These are phyloP conservation scores for Drosophila kambysellisi DNA, from an alignment of 2,888 invertebrate genomes.

Conservation along the genomic window DNA sequence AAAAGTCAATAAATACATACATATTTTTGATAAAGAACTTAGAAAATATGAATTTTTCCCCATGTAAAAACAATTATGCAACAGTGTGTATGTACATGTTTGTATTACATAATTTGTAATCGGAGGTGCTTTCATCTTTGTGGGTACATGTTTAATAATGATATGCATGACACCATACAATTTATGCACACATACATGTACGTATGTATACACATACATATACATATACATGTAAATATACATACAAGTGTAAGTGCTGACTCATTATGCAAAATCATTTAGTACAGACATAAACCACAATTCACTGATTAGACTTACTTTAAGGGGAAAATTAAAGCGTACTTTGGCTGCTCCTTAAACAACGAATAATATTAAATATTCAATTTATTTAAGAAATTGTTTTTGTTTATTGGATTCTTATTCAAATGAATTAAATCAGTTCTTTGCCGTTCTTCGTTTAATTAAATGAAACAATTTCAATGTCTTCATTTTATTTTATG, in stretches of 20 bases:
- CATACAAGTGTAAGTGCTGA: background rate
- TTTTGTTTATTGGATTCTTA: background rate
- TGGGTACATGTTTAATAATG: background rate
- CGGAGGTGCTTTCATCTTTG: background rate
- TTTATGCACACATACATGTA: background rate
- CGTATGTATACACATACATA: background rate
- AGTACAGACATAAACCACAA: background rate
- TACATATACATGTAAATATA: background rate
- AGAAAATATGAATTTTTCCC: too few relatives aligned
- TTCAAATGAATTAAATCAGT: background rate
- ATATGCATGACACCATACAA: background rate
- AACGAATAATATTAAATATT: too few relatives aligned
- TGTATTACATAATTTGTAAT: background rate
- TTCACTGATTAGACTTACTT: background rate
- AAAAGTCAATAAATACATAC: too few relatives aligned
- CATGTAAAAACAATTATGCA: too few relatives aligned
- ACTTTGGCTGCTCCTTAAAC: background rate
- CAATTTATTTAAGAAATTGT: background rate
- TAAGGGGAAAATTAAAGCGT: background rate
- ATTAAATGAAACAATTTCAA: background rate
- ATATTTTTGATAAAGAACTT: too few relatives aligned
- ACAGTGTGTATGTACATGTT: too few relatives aligned
- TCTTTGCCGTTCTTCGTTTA: background rate
- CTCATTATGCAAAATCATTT: constrained; percentile 5
- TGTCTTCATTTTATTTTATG: background rate